Evolutionary conservation across 2,113 vertebrate genomes (phyloP), one percentile per base, ranked within the genome.

Genomic region (Clupea harengus): DNA sequence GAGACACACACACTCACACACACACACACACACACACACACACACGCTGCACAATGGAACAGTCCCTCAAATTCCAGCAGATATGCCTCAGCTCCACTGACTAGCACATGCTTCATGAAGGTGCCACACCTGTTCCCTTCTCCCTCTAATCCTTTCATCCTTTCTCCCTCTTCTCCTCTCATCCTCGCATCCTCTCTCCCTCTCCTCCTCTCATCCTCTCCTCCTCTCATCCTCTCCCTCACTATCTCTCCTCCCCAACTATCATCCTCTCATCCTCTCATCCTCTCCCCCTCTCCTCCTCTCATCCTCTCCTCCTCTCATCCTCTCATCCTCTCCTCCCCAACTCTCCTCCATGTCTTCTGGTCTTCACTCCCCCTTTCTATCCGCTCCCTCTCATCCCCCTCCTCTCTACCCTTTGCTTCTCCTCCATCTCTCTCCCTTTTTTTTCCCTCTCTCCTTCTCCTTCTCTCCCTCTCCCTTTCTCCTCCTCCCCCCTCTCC

Each of bases 21-120:
- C 64, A 72, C n/a, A 72, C 64, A 72, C 25, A 72, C 28, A 32
- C 64, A 67, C 49, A 57, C 85, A 54, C 32, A 83, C 81, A 60
- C 45, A 54, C 49, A 54, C 11, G 52, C 49, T 28, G 54, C 49
- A 54, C 9, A 39, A 39, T 39, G 39, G 39, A 39, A 2, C 39
- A 39, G 39, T 1, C 39, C 39, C 2, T 64, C 10, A 18, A 2
- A 25, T 20, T 39, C 28, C 20, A 17, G 8, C 7, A 75, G 3
- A 84, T 47, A 83, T 75, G 47, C 17, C n/a, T 49, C 39, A n/a
- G 45, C 32, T 67, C 39, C 45, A 44, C 17, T 20, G 44, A 67
- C 39, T 25, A 83, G 13, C 39, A 20, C 44, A 52, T 49, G 15
- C 57, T 7, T 54, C 47, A 32, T 75, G 80, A 49, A 28, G 20